phyloP scores from a whole-genome alignment of 2,888 invertebrate species.

The Drosophila atripex region DNA sequence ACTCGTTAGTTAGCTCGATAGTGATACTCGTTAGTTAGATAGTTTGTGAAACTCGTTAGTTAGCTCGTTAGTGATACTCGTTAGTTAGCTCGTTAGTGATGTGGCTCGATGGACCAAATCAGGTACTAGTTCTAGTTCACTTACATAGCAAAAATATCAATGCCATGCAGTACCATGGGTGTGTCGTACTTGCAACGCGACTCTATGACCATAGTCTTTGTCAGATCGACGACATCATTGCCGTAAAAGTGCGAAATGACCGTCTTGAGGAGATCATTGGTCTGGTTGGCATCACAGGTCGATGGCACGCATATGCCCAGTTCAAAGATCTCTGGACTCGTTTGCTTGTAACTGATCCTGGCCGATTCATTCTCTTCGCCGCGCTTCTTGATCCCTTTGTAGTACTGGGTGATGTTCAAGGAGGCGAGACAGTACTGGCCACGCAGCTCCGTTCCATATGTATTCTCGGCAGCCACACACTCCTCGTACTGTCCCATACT shows the following conservation, averaged over 20 bases:
- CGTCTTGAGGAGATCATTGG: slow-evolving; percentile 68
- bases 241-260: slow-evolving; percentile 58
- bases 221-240: slow-evolving; percentile 38
- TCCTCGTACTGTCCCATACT: slow-evolving; percentile 84
- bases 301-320: slow-evolving; percentile 82
- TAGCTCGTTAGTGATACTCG: too few relatives aligned
- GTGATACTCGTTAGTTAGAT: too few relatives aligned
- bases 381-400: slow-evolving; percentile 62
- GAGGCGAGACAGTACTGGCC: slow-evolving; percentile 84
- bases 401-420: slow-evolving; percentile 74
- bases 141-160: slow-evolving; percentile 83
- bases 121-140: slow-evolving; percentile 32
- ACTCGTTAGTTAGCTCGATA: too few relatives aligned
- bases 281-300: slow-evolving; percentile 72
- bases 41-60: too few relatives aligned
- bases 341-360: slow-evolving; percentile 76
- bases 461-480: slow-evolving; percentile 81
- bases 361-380: slow-evolving; percentile 34
- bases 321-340: slow-evolving; percentile 73
- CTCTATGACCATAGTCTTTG: slow-evolving; percentile 55
- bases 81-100: too few relatives aligned
- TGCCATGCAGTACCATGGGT: slow-evolving; percentile 68
- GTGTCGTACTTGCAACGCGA: slow-evolving; percentile 76
- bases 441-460: slow-evolving; percentile 67
- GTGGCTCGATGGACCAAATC: too few relatives aligned